A percentile compares a stretch with the other conserved stretches of the same genome.
Conservation (phyloP, 2,113 vertebrate genomes). For the Pollimyrus isidori region DNA sequence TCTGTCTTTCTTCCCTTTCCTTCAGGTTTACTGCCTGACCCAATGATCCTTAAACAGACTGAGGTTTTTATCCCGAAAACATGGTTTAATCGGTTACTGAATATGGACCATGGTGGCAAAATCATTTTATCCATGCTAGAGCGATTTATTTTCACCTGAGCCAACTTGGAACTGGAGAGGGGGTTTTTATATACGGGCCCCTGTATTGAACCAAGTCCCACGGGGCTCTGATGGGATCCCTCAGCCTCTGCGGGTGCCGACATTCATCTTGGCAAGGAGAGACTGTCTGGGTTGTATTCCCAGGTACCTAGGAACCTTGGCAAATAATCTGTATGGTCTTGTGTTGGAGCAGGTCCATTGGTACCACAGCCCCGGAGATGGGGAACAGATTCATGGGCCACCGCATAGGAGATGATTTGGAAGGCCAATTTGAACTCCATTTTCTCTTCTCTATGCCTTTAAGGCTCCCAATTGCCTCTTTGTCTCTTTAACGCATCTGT, state of each 20-base stretch:
- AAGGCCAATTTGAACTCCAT: constrained; percentile 34
- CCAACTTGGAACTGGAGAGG: not conserved
- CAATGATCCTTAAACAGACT: not conserved
- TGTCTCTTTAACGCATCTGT: not conserved
- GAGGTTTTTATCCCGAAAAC: not conserved
- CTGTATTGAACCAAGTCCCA: not conserved
- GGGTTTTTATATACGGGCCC: not conserved
- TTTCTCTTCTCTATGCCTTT: constrained; percentile 15
- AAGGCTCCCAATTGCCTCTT: not conserved
- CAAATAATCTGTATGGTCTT: not conserved
- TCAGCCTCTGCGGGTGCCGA: not conserved
- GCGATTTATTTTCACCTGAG: not conserved
- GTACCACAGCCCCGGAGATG: not conserved
- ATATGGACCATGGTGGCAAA: not conserved
- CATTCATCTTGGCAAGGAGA: not conserved
- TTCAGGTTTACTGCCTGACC: not conserved
- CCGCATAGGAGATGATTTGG: constrained; percentile 32
- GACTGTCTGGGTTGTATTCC: not conserved
- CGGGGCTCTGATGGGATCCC: not conserved
- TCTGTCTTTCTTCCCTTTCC: not conserved
- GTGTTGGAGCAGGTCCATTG: not conserved
- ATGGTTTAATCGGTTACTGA: not conserved
- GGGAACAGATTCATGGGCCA: constrained; percentile 32
- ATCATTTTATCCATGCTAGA: not conserved
- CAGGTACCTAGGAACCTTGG: not conserved